Percentiles rank a stretch among this genome's conserved stretches.
These are phyloP conservation scores for Cheilosia impressa DNA, from an alignment of 2,888 invertebrate species.

Conservation along the genomic window DNA sequence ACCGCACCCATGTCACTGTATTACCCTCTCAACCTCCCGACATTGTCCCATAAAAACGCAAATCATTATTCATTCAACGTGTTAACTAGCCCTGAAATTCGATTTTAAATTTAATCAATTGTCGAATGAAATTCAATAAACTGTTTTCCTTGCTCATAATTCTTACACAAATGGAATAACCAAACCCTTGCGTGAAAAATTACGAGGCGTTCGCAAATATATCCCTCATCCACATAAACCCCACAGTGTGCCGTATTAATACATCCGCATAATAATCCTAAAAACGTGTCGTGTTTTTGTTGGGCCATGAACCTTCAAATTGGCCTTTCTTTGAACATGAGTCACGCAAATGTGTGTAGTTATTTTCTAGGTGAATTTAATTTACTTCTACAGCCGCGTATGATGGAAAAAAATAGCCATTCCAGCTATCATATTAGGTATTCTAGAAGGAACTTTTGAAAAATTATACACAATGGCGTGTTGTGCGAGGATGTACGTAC, in stretches of 20 bases:
- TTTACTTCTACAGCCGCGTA: slow-evolving; percentile 42
- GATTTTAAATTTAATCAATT: slow-evolving; percentile 51
- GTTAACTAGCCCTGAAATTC: slow-evolving; percentile 49
- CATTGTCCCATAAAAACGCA: not conserved
- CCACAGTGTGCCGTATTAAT: not conserved
- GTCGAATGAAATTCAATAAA: slow-evolving; percentile 54
- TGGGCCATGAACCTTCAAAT: slow-evolving; percentile 61
- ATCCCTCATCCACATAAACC: not conserved
- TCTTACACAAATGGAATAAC: slow-evolving; percentile 28
- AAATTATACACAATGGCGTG: slow-evolving; percentile 40
- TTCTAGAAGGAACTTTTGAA: slow-evolving; percentile 24
- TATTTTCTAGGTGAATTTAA: slow-evolving; percentile 43
- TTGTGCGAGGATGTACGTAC: slow-evolving; percentile 27
- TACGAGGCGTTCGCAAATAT: not conserved
- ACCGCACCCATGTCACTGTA: not conserved
- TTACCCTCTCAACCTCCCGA: not conserved
- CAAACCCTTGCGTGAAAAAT: slow-evolving; percentile 36
- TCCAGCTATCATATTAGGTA: slow-evolving; percentile 22
- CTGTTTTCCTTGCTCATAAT: slow-evolving; percentile 33
- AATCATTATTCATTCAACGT: slow-evolving; percentile 24
- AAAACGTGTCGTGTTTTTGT: slow-evolving; percentile 49
- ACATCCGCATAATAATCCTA: slow-evolving; percentile 18
- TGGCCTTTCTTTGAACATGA: slow-evolving; percentile 49
- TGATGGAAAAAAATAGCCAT: slow-evolving; percentile 26
- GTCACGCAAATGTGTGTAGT: slow-evolving; percentile 37